Conservation (phyloP, 1,140 invertebrate species). For the Lanistes nyassanus region DNA sequence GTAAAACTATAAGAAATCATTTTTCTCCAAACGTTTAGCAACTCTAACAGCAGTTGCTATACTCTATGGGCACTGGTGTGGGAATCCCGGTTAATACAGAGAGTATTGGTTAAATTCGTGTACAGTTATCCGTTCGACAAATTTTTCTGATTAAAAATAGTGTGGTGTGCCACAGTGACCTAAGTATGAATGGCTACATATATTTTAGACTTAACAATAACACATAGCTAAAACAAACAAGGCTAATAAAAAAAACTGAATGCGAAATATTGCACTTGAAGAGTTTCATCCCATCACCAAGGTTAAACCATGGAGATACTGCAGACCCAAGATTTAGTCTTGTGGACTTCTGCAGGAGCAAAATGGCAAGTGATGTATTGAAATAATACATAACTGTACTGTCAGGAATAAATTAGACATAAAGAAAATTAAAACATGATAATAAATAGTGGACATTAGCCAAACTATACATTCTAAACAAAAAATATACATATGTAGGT, state of each 20-base stretch:
- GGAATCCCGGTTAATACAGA: not conserved
- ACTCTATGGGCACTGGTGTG: slow-evolving; percentile 7
- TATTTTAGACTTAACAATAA: not conserved
- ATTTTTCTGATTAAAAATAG: not conserved
- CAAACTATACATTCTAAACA: not conserved
- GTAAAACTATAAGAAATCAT: not conserved
- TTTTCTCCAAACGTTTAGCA: not conserved
- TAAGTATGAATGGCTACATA: not conserved
- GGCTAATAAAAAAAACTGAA: not conserved
- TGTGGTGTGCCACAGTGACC: too few species aligned
- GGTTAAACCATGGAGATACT: not conserved
- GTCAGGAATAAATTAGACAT: not conserved
- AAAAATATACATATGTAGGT: not conserved
- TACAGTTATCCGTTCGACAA: not conserved
- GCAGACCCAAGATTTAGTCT: not conserved
- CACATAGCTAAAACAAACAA: not conserved
- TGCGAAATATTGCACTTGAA: slow-evolving; percentile 15
- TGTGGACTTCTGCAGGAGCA: not conserved
- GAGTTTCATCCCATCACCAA: slow-evolving; percentile 17
- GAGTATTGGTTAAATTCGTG: not conserved
- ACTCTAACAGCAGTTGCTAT: not conserved
- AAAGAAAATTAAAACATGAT: not conserved
- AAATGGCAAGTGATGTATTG: slow-evolving; percentile 9
- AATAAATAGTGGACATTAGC: not conserved
- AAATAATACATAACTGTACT: slow-evolving; percentile 2